Evolutionary conservation across 2,888 invertebrate species (phyloP).

Genomic region (Candidula unifasciata): DNA sequence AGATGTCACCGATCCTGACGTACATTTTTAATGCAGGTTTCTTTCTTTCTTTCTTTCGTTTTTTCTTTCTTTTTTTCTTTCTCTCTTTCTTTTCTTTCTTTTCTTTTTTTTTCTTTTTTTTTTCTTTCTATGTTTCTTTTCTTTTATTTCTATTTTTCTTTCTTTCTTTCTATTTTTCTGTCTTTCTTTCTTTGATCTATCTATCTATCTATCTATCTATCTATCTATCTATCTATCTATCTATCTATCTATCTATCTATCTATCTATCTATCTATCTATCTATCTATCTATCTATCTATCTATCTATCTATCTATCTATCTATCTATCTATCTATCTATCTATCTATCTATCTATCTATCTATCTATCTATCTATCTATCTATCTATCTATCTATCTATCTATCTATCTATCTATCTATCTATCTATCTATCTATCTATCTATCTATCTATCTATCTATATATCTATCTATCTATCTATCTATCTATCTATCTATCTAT

Average conservation of each 20-base stretch:
- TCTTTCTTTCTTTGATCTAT: too few relatives aligned
- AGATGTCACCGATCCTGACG: too few relatives aligned
- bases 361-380: background rate
- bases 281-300: background rate
- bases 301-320: too few relatives aligned
- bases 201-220: background rate
- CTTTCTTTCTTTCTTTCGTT: constrained; percentile 22
- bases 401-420: background rate
- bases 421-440: background rate
- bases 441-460: background rate
- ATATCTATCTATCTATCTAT: too few relatives aligned
- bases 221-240: too few relatives aligned
- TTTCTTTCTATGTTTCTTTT: background rate
- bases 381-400: too few relatives aligned
- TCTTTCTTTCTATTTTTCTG: background rate
- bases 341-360: too few relatives aligned
- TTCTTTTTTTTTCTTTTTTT: background rate
- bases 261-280: background rate
- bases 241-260: background rate
- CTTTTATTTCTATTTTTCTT: background rate
- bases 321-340: too few relatives aligned
- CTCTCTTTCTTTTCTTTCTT: background rate
- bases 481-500: too few relatives aligned
- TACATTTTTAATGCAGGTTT: too few relatives aligned
- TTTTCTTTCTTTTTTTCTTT: background rate